Evolutionary conservation across 2,888 invertebrate genomes (phyloP).

Genomic region (Gortyna flavago): DNA sequence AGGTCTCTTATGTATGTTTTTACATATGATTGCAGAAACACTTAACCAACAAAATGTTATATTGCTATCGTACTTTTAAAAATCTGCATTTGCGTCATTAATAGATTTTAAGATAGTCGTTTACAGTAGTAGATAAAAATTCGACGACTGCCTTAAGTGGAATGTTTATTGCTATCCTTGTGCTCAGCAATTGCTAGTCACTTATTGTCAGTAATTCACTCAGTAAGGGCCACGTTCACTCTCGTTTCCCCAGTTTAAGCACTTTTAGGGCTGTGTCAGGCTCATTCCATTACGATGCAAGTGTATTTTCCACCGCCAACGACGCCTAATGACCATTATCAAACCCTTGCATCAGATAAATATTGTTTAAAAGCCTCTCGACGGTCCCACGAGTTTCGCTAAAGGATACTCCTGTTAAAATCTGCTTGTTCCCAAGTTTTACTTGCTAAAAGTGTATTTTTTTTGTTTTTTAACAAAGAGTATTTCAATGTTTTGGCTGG

Average conservation of each 20-base stretch:
- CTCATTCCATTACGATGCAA: constrained; percentile 62
- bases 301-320: constrained; percentile 57
- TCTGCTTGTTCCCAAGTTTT: constrained; percentile 42
- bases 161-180: constrained; percentile 35
- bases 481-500: constrained; percentile 14
- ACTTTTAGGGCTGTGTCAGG: constrained; percentile 52
- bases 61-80: background rate
- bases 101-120: constrained; percentile 7
- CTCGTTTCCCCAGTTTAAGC: constrained; percentile 43
- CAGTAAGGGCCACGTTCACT: constrained; percentile 43
- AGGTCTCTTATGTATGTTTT: background rate
- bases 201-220: constrained; percentile 49
- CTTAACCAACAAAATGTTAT: background rate
- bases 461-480: constrained; percentile 14
- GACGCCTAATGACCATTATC: constrained; percentile 64
- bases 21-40: constrained; percentile 7
- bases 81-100: constrained; percentile 3
- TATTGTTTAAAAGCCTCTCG: constrained; percentile 63
- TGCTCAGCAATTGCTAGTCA: constrained; percentile 49
- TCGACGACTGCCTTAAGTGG: constrained; percentile 28
- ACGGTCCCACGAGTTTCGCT: constrained; percentile 26
- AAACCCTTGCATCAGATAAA: constrained; percentile 65
- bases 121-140: constrained; percentile 11
- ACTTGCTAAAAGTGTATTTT: constrained; percentile 25
- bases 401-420: constrained; percentile 50